Evolutionary conservation across 2,797 vertebrate genomes (phyloP), one percentile per base, ranked within the genome.

Genomic region (Danio kyathit): DNA sequence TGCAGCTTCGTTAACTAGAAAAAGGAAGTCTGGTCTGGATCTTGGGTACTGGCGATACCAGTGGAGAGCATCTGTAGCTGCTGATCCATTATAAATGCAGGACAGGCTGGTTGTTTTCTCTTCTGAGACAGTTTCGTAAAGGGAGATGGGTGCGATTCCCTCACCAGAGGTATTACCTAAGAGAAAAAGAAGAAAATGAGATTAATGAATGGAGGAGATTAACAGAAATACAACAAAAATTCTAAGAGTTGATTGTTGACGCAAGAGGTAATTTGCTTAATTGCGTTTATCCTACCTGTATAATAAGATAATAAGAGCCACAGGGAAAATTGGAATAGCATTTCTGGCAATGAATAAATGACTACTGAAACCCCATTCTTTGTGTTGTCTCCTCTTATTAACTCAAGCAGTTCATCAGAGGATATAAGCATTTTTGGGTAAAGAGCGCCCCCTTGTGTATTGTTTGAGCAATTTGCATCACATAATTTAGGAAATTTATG

Each of bases 1-100:
- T n/a, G 29, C 16, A 21, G 56, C 52, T 60, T 77, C 79, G 63
- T 51, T 81, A 12, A 73, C 7, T 38, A 78, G 69, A 72, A 51
- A 82, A 13, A 79, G 49, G 48, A 83, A 78, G 40, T 81, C 17
- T 52, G 80, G 80, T 54, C 44, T 65, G 57, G 80, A 82, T 75
- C 16, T 38, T 7, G 66, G 60, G 21, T 82, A 70, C 49, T 85
- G 83, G n/a, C 76, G 76, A 48, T 85, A 82, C 80, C 83, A 85
- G 4, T 71, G 72, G 7, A 82, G 76, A 49, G 63, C 7, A 44
- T 83, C 77, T 41, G 11, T 56, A 14, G 7, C n/a, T 7, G 13
- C 17, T 16, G 80, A 69, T 43, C 73, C 77, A 11, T 38, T 63
- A 29, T 85, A 85, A 16, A 5, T 66, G 19, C 83, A 85, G 76